Evolutionary conservation across 2,797 vertebrate species (phyloP), one percentile per base, ranked within the genome.

Genomic region (Mormyrus hasselquistii): DNA sequence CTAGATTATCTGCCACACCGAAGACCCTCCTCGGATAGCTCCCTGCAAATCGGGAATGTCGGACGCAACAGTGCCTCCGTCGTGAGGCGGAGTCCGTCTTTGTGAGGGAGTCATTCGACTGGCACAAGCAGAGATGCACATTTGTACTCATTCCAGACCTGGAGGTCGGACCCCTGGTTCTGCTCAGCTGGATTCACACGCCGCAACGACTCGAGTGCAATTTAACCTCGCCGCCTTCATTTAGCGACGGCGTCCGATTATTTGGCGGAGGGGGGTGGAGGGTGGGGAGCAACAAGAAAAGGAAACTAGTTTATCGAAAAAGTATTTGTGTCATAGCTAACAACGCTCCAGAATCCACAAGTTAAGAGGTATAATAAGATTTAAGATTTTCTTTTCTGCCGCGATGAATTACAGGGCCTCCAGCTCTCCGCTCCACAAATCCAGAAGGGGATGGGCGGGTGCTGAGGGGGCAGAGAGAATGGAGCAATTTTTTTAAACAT

Each of bases 401-500:
- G 65, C 87, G 90, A 94, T 95, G 93, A 96, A 95, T 95, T 95
- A 95, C 92, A 96, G 92, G 93, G 94, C 94, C 93, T 94, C 92
- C 92, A 93, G 92, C 93, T 90, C 92, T 93, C 94, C 95, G 93
- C 93, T 91, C 93, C 93, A 94, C 93, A 95, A 94, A 96, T 95
- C 94, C 52, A 73, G 76, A 95, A 96, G 96, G 95, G 93, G 92
- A 95, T 92, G 90, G 89, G 90, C 16, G 89, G 44, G 90, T 87
- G 53, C 62, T 87, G 19, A 88, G 88, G 89, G 85, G 89, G 38
- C 52, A 90, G 89, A 90, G 65, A 86, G 79, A 87, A 91, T 87
- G 85, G 88, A 87, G 76, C 87, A 89, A 87, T 96, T 92, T 91
- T 92, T 93, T 95, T 94, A 94, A 97, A 98, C 97, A 97, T 96